Percentiles rank a stretch among this genome's conserved stretches.
These are phyloP conservation scores for Amiota communis DNA, from an alignment of 2,888 invertebrate genomes.

Conservation along the genomic window DNA sequence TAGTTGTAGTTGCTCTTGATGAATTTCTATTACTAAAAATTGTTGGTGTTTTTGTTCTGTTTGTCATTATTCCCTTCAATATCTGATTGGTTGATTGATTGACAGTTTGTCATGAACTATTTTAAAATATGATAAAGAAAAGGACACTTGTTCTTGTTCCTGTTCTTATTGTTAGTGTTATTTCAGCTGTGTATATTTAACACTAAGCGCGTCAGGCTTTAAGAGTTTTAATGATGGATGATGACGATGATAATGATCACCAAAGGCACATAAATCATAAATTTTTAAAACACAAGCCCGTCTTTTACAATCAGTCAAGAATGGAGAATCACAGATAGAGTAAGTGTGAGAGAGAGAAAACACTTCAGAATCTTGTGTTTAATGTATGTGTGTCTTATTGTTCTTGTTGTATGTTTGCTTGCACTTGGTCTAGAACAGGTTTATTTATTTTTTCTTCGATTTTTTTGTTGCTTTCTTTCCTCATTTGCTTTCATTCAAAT, in stretches of 20 bases:
- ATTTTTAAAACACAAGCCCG: background rate
- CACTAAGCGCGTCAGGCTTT: slow-evolving; percentile 47
- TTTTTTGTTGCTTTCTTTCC: slow-evolving; percentile 38
- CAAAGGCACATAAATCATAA: slow-evolving; percentile 1
- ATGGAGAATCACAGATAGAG: slow-evolving; percentile 23
- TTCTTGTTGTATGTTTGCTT: slow-evolving; percentile 41
- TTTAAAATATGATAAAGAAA: background rate
- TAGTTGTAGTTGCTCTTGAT: slow-evolving; percentile 45
- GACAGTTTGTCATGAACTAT: background rate
- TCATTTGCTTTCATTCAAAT: slow-evolving; percentile 51
- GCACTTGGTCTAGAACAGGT: slow-evolving; percentile 63
- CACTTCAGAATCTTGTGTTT: background rate
- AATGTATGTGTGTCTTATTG: slow-evolving; percentile 36
- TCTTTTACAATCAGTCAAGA: slow-evolving; percentile 16
- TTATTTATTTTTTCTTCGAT: slow-evolving; percentile 38
- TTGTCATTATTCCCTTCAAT: slow-evolving; percentile 46
- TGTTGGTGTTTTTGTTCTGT: slow-evolving; percentile 44
- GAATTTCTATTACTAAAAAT: slow-evolving; percentile 47
- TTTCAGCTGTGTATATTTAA: slow-evolving; percentile 27
- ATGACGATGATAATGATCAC: background rate
- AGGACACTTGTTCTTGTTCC: slow-evolving; percentile 11
- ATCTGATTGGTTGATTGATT: slow-evolving; percentile 38
- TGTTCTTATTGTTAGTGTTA: too few relatives aligned
- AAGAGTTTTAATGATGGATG: background rate
- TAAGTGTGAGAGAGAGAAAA: slow-evolving; percentile 24